These are phyloP conservation scores for Drosophila kanekoi DNA, from an alignment of 2,888 invertebrate genomes.

Conservation along the genomic window DNA sequence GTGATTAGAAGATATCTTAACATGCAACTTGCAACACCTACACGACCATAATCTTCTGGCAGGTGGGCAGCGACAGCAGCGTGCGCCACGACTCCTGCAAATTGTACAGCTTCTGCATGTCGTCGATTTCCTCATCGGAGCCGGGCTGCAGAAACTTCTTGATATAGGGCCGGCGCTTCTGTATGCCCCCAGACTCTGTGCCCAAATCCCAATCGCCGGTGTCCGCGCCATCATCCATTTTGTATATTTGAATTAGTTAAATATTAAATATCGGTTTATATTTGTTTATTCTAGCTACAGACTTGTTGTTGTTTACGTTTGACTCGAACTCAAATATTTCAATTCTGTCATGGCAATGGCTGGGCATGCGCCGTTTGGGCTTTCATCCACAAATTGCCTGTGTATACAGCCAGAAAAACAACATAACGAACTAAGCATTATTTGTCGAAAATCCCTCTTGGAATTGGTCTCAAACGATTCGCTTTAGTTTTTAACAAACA, in stretches of 20 bases:
- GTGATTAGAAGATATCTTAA: background rate
- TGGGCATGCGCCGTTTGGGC: constrained; percentile 43
- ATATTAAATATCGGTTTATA: constrained; percentile 1
- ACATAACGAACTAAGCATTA: too few species aligned
- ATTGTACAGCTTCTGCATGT: constrained; percentile 60
- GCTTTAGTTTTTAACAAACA: too few species aligned
- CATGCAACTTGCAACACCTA: constrained; percentile 29
- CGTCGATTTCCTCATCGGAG: constrained; percentile 68
- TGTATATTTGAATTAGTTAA: constrained; percentile 2
- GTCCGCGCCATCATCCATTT: constrained; percentile 43
- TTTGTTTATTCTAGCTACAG: background rate
- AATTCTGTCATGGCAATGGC: constrained; percentile 43
- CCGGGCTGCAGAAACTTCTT: constrained; percentile 68
- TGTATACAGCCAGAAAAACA: background rate
- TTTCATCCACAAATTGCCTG: constrained; percentile 17
- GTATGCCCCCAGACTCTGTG: constrained; percentile 12
- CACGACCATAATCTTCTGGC: constrained; percentile 76
- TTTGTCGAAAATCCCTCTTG: too few species aligned
- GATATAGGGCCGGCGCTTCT: constrained; percentile 42
- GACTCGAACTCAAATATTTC: background rate
- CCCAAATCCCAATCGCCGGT: constrained; percentile 3
- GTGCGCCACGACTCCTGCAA: constrained; percentile 77
- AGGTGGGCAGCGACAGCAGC: constrained; percentile 64
- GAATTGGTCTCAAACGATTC: too few species aligned
- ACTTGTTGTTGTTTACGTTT: constrained; percentile 23